phyloP scores from a whole-genome alignment of 2,888 invertebrate genomes.

The Baronia brevicornis region DNA sequence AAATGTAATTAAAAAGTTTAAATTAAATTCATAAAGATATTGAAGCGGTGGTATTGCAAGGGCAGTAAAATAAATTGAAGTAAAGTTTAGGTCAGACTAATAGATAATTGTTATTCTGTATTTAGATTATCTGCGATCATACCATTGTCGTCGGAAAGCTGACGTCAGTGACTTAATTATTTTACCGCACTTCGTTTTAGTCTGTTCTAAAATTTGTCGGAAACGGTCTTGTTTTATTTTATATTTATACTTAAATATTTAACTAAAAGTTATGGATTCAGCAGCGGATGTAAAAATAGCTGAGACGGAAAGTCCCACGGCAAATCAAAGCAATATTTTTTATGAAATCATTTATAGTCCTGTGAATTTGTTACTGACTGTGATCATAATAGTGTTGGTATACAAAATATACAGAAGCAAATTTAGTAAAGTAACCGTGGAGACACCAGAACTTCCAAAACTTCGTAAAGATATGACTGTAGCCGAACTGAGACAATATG shows the following conservation, averaged over 20 bases:
- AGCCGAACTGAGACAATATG: slow-evolving; percentile 88
- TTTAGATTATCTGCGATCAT: too few relatives aligned
- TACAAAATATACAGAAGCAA: slow-evolving; percentile 79
- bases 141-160: slow-evolving; percentile 26
- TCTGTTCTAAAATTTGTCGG: slow-evolving; percentile 14
- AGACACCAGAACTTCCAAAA: slow-evolving; percentile 78
- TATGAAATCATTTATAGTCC: slow-evolving; percentile 78
- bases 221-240: slow-evolving; percentile 13
- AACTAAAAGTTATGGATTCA: slow-evolving; percentile 48
- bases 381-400: slow-evolving; percentile 78
- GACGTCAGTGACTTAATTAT: slow-evolving; percentile 42
- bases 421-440: slow-evolving; percentile 39
- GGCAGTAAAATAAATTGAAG: too few relatives aligned
- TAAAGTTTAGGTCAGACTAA: too few relatives aligned
- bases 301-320: slow-evolving; percentile 33
- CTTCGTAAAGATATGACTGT: slow-evolving; percentile 92
- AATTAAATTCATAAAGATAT: too few relatives aligned
- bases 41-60: too few relatives aligned
- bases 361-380: slow-evolving; percentile 78
- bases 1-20: too few relatives aligned
- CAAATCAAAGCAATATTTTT: slow-evolving; percentile 49
- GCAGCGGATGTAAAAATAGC: slow-evolving; percentile 41
- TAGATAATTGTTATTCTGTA: too few relatives aligned
- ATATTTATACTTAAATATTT: slow-evolving; percentile 1
- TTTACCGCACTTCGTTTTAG: too few relatives aligned